A percentile compares a stretch with the other conserved stretches of the same genome.
Evolutionary conservation across 2,888 invertebrate species (phyloP).

Genomic region (Torymus auratus): DNA sequence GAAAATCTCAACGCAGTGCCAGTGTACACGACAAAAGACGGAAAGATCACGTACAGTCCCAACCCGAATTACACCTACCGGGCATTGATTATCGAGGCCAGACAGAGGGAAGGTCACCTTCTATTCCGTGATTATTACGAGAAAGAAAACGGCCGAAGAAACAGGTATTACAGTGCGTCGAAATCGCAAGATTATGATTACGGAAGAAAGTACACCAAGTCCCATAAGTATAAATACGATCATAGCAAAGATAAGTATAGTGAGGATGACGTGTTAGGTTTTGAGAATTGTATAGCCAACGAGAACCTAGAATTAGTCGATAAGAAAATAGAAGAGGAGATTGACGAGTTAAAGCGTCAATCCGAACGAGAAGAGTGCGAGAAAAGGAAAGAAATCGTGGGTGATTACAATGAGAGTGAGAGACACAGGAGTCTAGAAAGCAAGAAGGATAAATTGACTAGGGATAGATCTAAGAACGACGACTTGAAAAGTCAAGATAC

Average conservation of each 20-base stretch:
- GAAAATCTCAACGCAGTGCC: slow-evolving; percentile 72
- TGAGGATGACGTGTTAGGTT: slow-evolving; percentile 35
- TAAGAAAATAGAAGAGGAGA: slow-evolving; percentile 10
- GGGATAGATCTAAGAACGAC: not conserved
- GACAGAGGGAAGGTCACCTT: slow-evolving; percentile 63
- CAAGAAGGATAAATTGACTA: not conserved
- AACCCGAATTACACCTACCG: slow-evolving; percentile 72
- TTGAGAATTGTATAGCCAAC: slow-evolving; percentile 45
- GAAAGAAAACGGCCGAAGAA: slow-evolving; percentile 11
- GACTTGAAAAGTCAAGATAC: not conserved
- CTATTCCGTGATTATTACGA: slow-evolving; percentile 50
- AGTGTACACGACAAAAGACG: slow-evolving; percentile 74
- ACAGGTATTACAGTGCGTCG: slow-evolving; percentile 24
- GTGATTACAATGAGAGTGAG: not conserved
- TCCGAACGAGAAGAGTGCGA: slow-evolving; percentile 4
- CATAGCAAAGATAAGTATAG: slow-evolving; percentile 20
- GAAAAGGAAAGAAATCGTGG: not conserved
- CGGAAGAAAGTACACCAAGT: slow-evolving; percentile 36
- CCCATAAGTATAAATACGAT: slow-evolving; percentile 36
- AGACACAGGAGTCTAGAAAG: not conserved
- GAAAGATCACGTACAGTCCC: slow-evolving; percentile 74
- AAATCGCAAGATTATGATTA: slow-evolving; percentile 42
- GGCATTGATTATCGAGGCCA: slow-evolving; percentile 69
- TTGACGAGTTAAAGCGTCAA: slow-evolving; percentile 14
- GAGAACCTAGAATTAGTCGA: not conserved